phyloP scores from a whole-genome alignment of 2,888 invertebrate species.

The Congeria kusceri region DNA sequence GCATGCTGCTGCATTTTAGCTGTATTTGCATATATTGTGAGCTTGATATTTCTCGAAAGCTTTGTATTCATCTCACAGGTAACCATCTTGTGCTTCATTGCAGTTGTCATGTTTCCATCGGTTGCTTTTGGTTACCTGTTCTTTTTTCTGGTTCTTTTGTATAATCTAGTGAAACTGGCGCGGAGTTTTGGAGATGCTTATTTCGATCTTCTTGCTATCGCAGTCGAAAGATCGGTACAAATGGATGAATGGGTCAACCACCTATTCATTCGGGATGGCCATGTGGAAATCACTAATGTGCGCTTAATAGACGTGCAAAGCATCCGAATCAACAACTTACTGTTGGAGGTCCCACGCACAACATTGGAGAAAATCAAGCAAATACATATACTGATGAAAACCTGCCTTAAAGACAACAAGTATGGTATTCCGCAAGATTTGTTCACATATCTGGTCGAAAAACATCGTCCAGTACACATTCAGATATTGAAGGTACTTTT shows the following conservation, averaged over 20 bases:
- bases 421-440: constrained; percentile 7
- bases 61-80: constrained; percentile 18
- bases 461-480: background rate
- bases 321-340: background rate
- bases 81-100: constrained; percentile 27
- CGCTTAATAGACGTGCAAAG: background rate
- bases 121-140: constrained; percentile 33
- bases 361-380: background rate
- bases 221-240: constrained; percentile 13
- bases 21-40: constrained; percentile 7
- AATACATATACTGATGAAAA: background rate
- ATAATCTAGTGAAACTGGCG: constrained; percentile 17
- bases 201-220: constrained; percentile 15
- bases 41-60: constrained; percentile 18
- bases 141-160: constrained; percentile 28
- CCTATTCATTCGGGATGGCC: background rate
- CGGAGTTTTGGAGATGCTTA: constrained; percentile 23
- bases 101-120: constrained; percentile 20
- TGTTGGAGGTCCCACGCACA: background rate
- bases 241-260: background rate
- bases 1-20: background rate
- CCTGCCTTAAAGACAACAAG: background rate
- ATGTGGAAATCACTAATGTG: constrained; percentile 1
- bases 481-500: constrained; percentile 6
- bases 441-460: background rate